A percentile compares a stretch with the other conserved stretches of the same genome.
phyloP scores from a whole-genome alignment of 2,888 invertebrate species.

The Catocala sponsa region DNA sequence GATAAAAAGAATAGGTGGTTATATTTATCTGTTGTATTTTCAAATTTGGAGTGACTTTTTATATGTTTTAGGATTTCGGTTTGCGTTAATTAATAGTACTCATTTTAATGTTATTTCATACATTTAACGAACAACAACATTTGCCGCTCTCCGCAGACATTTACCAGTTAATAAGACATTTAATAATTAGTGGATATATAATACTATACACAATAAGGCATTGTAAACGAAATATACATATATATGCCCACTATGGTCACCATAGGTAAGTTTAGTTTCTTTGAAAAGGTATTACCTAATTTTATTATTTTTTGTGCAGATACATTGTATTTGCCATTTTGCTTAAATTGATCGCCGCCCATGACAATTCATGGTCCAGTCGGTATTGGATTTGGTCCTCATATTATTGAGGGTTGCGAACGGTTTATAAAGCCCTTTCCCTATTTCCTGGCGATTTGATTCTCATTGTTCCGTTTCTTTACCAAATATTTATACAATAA shows the following conservation, averaged over 20 bases:
- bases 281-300: slow-evolving; percentile 32
- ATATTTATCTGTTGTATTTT: too few relatives aligned
- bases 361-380: slow-evolving; percentile 46
- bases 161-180: too few relatives aligned
- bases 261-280: slow-evolving; percentile 20
- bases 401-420: slow-evolving; percentile 22
- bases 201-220: not conserved
- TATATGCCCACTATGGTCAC: not conserved
- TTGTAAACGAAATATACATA: not conserved
- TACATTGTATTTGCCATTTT: slow-evolving; percentile 34
- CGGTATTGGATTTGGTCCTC: slow-evolving; percentile 28
- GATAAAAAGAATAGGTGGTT: too few relatives aligned
- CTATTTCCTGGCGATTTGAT: slow-evolving; percentile 32
- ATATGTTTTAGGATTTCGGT: too few relatives aligned
- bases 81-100: too few relatives aligned
- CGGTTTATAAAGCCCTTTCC: slow-evolving; percentile 32
- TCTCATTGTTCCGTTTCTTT: not conserved
- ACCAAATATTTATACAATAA: not conserved
- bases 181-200: too few relatives aligned
- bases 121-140: too few relatives aligned
- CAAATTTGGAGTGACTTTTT: too few relatives aligned
- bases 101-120: too few relatives aligned
- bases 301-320: slow-evolving; percentile 21
- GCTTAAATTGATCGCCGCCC: slow-evolving; percentile 38
- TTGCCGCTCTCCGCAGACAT: too few relatives aligned